Evolutionary conservation across 2,797 vertebrate genomes (phyloP).

Genomic region (Danio aesculapii): DNA sequence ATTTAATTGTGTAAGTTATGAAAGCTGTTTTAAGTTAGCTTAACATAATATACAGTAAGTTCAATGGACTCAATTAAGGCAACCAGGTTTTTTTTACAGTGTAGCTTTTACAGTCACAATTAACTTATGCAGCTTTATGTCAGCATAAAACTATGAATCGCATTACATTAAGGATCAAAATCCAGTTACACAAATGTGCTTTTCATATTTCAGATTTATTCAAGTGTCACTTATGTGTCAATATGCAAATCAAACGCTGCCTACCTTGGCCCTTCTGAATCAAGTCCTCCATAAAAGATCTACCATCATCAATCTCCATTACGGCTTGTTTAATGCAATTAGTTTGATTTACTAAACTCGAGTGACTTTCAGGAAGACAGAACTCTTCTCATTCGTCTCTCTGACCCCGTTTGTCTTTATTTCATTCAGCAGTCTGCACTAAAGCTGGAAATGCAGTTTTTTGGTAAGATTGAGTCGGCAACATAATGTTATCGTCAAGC

Average conservation of each 20-base stretch:
- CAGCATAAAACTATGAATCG: not conserved
- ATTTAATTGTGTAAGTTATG: too few species aligned
- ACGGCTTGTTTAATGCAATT: constrained; percentile 41
- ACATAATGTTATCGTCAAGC: constrained; percentile 68
- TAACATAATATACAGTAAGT: too few species aligned
- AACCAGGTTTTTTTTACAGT: too few species aligned
- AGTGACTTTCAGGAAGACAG: constrained; percentile 13
- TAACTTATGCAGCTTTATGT: not conserved
- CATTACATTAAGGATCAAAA: not conserved
- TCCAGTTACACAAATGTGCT: not conserved
- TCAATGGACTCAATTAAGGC: too few species aligned
- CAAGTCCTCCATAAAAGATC: constrained; percentile 80
- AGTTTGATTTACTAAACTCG: constrained; percentile 37
- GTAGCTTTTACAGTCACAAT: not conserved
- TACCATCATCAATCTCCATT: constrained; percentile 66
- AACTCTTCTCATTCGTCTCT: constrained; percentile 24
- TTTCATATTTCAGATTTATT: not conserved
- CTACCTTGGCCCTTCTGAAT: constrained; percentile 83
- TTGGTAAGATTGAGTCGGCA: constrained; percentile 71
- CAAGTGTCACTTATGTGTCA: not conserved
- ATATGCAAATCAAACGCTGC: constrained; percentile 52
- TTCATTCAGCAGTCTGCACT: constrained; percentile 61
- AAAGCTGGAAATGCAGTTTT: constrained; percentile 56
- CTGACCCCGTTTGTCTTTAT: constrained; percentile 46
- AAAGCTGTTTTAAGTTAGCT: too few species aligned